Evolutionary conservation across 2,113 vertebrate species (phyloP), one percentile per base, ranked within the genome.

Genomic region (Cercocebus atys): DNA sequence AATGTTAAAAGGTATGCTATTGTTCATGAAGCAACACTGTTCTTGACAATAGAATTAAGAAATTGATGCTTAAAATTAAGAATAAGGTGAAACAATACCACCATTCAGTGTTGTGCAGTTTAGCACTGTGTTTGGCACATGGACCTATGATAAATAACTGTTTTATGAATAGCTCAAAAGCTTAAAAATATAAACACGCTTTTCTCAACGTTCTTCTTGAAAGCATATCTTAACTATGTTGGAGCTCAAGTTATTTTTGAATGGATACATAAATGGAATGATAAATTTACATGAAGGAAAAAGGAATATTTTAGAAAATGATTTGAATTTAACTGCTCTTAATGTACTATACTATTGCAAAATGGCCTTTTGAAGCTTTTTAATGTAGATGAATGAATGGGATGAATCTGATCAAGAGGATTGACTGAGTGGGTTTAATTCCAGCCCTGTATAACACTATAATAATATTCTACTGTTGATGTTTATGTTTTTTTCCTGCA

Each of bases 11-110:
- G 80, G 23, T 83, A 35, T 90, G 20, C 25, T 76, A 61, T 17
- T 73, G 16, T 81, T 88, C 35, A 55, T 84, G 73, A 86, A 90
- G 75, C 32, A 25, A 57, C 6, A 38, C 5, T 16, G 2, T 43
- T 88, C 2, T 93, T 94, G 59, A 86, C 93, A 88, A 57, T 27
- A 13, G 38, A 90, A 8, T 70, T 82, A 88, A 97, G 59, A 78
- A 35, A 84, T 57, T 82, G 47, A 12, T 55, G 23, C 45, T 75
- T 89, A 52, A 64, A 64, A 18, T 79, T 81, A 86, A 70, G 59
- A 35, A 38, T 50, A 45, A 84, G 12, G 5, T 72, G 45, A 66
- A 88, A 45, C 27, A 66, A 79, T 70, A 45, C 27, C 23, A 55
- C 25, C 4, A 5, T 47, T 95, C 14, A 70, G n/a, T 75, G 96